phyloP scores from a whole-genome alignment of 2,113 vertebrate genomes.

The Dendrocopos noguchii region DNA sequence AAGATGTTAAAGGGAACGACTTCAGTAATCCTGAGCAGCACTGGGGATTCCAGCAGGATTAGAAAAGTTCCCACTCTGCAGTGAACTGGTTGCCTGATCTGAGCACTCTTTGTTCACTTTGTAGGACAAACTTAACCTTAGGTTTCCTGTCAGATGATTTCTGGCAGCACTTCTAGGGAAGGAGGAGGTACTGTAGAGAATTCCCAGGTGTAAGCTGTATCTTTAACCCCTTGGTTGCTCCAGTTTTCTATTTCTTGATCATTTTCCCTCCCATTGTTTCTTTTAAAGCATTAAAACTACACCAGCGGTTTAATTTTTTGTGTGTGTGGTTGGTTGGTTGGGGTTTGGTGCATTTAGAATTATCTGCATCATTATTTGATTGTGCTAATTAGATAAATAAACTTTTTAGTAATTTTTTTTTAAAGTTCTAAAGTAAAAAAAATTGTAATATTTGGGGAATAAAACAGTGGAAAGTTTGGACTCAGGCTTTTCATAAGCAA shows the following conservation, averaged over 20 bases:
- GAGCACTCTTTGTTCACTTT: conserved; percentile 93
- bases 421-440: not conserved
- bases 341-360: not conserved
- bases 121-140: conserved; percentile 98
- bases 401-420: not conserved
- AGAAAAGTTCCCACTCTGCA: conserved; percentile 79
- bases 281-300: not conserved
- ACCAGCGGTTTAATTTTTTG: not conserved
- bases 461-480: not conserved
- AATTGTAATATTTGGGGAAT: not conserved
- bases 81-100: conserved; percentile 82
- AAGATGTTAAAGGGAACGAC: conserved; percentile 78
- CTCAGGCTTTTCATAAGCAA: not conserved
- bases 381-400: not conserved
- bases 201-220: conserved; percentile 66
- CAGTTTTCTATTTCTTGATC: not conserved
- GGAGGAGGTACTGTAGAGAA: conserved; percentile 72
- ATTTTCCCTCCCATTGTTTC: not conserved
- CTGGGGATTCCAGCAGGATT: conserved; percentile 81
- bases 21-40: conserved; percentile 68
- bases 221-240: conserved; percentile 78
- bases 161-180: conserved; percentile 79
- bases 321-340: not conserved
- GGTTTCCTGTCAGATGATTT: conserved; percentile 96
- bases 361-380: not conserved